Conservation (phyloP, 2,888 invertebrate species). For the Macrophya alboannulata region DNA sequence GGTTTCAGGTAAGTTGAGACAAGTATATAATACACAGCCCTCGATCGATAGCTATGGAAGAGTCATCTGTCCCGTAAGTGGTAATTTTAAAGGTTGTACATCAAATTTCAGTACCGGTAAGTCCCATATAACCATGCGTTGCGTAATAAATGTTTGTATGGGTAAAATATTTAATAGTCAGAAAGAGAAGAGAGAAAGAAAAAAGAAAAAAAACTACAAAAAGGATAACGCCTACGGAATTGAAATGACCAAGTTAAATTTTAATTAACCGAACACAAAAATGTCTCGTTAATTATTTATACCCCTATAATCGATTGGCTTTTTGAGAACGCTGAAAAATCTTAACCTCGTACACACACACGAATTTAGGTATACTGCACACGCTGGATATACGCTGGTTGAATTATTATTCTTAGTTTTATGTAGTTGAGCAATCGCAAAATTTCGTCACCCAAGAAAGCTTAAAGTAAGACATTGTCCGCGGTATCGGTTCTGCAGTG, state of each 20-base stretch:
- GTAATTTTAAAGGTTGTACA: slow-evolving; percentile 51
- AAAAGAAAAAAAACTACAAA: background rate
- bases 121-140: slow-evolving; percentile 13
- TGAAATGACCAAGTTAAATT: slow-evolving; percentile 21
- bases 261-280: background rate
- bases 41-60: slow-evolving; percentile 20
- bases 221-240: slow-evolving; percentile 21
- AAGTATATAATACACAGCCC: slow-evolving; percentile 21
- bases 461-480: slow-evolving; percentile 21
- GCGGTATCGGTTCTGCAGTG: too few species aligned
- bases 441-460: slow-evolving; percentile 7
- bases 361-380: too few species aligned
- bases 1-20: slow-evolving; percentile 51
- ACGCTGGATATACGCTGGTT: background rate
- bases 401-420: slow-evolving; percentile 22
- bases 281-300: slow-evolving; percentile 40
- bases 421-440: slow-evolving; percentile 4
- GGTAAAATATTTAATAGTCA: background rate
- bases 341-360: background rate
- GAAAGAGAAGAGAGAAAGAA: background rate
- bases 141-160: slow-evolving; percentile 26
- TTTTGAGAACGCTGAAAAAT: background rate
- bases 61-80: slow-evolving; percentile 49
- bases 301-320: background rate
- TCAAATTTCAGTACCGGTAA: slow-evolving; percentile 42